Percentiles rank a stretch among this genome's conserved stretches.
These are phyloP conservation scores for Centrocercus urophasianus DNA, from an alignment of 2,113 vertebrate genomes.

Conservation along the genomic window DNA sequence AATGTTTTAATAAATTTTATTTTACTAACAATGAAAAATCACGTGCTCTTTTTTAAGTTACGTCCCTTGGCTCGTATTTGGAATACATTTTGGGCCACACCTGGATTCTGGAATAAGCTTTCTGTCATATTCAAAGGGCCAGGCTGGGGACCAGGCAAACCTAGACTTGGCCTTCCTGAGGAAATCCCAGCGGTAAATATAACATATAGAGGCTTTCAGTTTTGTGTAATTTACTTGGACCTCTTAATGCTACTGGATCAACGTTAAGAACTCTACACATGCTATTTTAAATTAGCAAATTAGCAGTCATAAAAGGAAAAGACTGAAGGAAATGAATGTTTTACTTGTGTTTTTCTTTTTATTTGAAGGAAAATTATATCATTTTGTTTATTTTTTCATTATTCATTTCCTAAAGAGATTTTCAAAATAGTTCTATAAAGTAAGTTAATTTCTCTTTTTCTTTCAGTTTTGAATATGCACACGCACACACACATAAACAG, in stretches of 20 bases:
- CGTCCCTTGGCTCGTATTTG: slow-evolving; percentile 85
- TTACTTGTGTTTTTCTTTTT: neutral
- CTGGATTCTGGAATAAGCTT: slow-evolving; percentile 84
- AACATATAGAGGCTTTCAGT: slow-evolving; percentile 65
- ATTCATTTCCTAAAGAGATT: slow-evolving; percentile 52
- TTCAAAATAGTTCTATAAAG: neutral
- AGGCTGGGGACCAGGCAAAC: slow-evolving; percentile 91
- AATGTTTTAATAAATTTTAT: slow-evolving; percentile 7
- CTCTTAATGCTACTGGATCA: slow-evolving; percentile 36
- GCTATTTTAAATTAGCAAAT: slow-evolving; percentile 54
- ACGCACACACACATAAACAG: neutral
- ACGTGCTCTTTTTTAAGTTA: slow-evolving; percentile 73
- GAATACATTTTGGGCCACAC: slow-evolving; percentile 80
- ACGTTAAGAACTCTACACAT: slow-evolving; percentile 41
- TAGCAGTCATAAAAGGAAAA: slow-evolving; percentile 22
- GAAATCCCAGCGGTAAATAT: slow-evolving; percentile 85
- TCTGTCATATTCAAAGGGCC: slow-evolving; percentile 91
- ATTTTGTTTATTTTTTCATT: slow-evolving; percentile 16
- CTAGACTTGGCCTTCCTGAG: slow-evolving; percentile 85
- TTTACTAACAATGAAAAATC: slow-evolving; percentile 11
- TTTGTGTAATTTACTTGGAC: slow-evolving; percentile 37
- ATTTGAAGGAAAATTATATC: neutral
- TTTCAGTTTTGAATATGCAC: neutral
- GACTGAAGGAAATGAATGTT: slow-evolving; percentile 36
- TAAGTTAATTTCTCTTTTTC: neutral